Evolutionary conservation across 1,140 invertebrate genomes (phyloP), one percentile per base, ranked within the genome.

Genomic region (Anthonomus grandis): DNA sequence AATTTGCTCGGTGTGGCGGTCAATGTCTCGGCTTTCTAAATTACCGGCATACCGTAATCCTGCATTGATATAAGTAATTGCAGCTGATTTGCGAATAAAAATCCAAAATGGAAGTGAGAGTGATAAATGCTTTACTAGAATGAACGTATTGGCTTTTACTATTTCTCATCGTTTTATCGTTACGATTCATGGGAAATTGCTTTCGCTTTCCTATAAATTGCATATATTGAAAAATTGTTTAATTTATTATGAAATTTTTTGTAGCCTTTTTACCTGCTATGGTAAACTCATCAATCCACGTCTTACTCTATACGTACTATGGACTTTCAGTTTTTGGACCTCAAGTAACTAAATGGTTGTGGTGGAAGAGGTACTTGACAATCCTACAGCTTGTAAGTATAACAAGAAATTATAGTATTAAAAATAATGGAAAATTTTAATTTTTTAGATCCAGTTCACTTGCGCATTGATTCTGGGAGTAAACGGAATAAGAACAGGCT

Each of bases 341-440:
- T 0, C 67, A 77, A 0, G 78, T 93, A 18, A 78, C 83, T 68
- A 86, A 86, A 69, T 94, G 88, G 69, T 76, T 95, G 0, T 95
- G 91, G 91, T 97, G 92, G 91, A 97, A 97, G 73, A 93, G 90
- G 69, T 94, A 95, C 70, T 79, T 96, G 42, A 97, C 94, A 0
- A 86, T 89, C 46, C 75, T 94, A 21, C 91, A 93, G 70, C 69
- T 85, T 75, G 81, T 82, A 74, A 74, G 64, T 62, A 48, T 22
- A 46, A 22, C 8, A 10, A 23, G 2, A 23, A 22, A 49, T 8
- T 4, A 42, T 23, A 19, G 18, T 27, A 34, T 1, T 4, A 52
- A 53, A 2, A 49, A 3, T 24, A 23, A 48, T 34, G 36, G 6
- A 48, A 53, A 37, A 27, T 57, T 24, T 21, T 46, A 36, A 49